Base-by-base conservation (phyloP, 2,113 vertebrate species). In the Mus pahari region DNA sequence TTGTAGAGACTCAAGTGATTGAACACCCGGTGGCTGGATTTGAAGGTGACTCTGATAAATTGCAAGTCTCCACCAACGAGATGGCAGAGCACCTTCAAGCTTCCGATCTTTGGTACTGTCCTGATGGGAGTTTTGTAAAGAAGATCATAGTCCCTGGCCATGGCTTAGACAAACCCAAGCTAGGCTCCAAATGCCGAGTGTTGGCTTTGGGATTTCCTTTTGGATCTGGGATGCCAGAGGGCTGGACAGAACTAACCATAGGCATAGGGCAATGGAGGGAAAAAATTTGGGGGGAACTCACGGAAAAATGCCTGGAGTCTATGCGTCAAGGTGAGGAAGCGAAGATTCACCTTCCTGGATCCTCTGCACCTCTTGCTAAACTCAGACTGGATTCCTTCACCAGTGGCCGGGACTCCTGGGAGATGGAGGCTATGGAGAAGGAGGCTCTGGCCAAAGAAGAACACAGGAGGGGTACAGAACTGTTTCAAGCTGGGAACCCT, bases 271-370 rank as follows among this genome's bases (percentile, higher is more conserved):
- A 64, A 0, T 97, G 97, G 97, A 96, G 97, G 82, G 96, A 99
- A 4, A 95, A 86, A 0, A 58, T 58, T 0, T 98, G 96, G 95
- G 99, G 99, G 17, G 99, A 99, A 16, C 62, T 99, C 42, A 96
- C 98, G 74, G 99, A 99, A 88, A 97, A 98, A 5, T 99, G 99
- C 90, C 90, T 99, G 94, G 99, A 99, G 86, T 97, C 98, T 24
- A 99, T 99, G 99, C 98, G 97, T 92, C 97, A 98, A 5, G 99
- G 98, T 73, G 99, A 98, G 60, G 96, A 93, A 62, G 97, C 95
- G 1, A 97, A 98, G 71, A 75, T 98, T 39, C 94, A 83, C 58
- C 68, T 94, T 20, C 92, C 96, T 28, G 92, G 94, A 33, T 31
- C 86, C 33, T 82, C 87, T 5, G 94, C 94, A 8, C 84, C 91